Evolutionary conservation across 1,140 invertebrate species (phyloP), one percentile per base, ranked within the genome.

Genomic region (Asobara japonica): DNA sequence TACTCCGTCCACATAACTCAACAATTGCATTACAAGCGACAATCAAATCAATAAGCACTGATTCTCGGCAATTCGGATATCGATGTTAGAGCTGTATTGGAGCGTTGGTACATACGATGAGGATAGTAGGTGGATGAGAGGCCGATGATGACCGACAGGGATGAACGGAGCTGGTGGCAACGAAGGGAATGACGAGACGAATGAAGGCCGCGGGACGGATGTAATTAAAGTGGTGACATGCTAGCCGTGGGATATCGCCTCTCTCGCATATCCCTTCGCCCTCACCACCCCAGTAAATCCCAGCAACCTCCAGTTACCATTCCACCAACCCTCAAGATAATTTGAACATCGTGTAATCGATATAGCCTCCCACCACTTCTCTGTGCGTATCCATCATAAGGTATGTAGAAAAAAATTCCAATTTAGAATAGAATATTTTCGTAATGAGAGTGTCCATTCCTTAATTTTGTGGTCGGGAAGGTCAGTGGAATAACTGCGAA

Each of bases 171-270:
- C 25, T 29, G 31, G 29, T 62, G 29, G 27, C 29, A 31, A 30
- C 60, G 31, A 38, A 25, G 41, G 64, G 64, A 36, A 25, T 27
- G 64, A 65, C 38, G 20, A 65, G 31, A 62, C 60, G 60, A 62
- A 16, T 62, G 60, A 62, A 62, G 60, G n/a, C 29, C 60, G 60
- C 77, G 79, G 81, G 81, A 84, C 82, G 79, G 77, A 82, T 83
- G 80, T 83, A 82, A 84, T 84, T 84, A 84, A 83, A 84, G 82
- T 83, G 82, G 80, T 79, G 82, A 83, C 79, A 83, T 80, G 80
- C 78, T 81, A 81, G 81, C 82, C 81, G 77, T 77, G 76, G 82
- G 78, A 76, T 78, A 81, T 80, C 60, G 29, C 60, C 77, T 73
- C 77, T 78, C 75, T 74, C 67, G 72, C 75, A 65, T 64, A 78